Evolutionary conservation across 2,888 invertebrate species (phyloP), one percentile per base, ranked within the genome.

Genomic region (Ectobius pallidus): DNA sequence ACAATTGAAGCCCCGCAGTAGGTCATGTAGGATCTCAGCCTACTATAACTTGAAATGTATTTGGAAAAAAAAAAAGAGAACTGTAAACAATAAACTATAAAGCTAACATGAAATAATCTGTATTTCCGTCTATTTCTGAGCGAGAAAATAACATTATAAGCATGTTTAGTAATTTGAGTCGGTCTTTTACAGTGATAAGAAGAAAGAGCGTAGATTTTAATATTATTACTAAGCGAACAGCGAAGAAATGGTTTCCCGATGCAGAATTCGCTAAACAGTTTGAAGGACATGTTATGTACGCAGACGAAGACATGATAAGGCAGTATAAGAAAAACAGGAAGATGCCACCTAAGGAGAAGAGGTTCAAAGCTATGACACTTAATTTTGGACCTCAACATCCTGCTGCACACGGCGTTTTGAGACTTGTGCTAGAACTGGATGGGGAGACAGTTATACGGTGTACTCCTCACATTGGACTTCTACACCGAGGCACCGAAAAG

Each of bases 351-450:
- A 78, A 78, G 69, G 73, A 52, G 30, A 77, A 44, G 7, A n/a
- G n/a, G n/a, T 27, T 71, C 18, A 18, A 20, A 2, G 67, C 44
- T 14, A 32, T 52, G 55, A 9, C 1, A 1, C 82, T 95, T 16
- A 96, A 96, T 81, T 95, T 95, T 82, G 96, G 96, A 0, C 96
- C 96, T 0, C 92, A 92, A 77, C 96, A 96, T 85, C 96, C 96
- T 1, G 94, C 96, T 2, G 96, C 96, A 49, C 96, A 97, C 81
- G 96, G 96, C 77, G 96, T 97, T 68, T 83, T 97, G 69, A 88
- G 96, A 74, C 84, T 97, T 32, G 91, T 96, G 0, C 81, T 96
- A 70, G 94, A 95, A 79, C 83, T 97, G 7, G 92, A 94, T 77
- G 95, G 95, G 77, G 96, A 97, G 85, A 46, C 46, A 14, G 62